Percentiles rank a stretch among this genome's conserved stretches.
phyloP scores from a whole-genome alignment of 2,888 invertebrate species.

The Pristionchus arcanus region DNA sequence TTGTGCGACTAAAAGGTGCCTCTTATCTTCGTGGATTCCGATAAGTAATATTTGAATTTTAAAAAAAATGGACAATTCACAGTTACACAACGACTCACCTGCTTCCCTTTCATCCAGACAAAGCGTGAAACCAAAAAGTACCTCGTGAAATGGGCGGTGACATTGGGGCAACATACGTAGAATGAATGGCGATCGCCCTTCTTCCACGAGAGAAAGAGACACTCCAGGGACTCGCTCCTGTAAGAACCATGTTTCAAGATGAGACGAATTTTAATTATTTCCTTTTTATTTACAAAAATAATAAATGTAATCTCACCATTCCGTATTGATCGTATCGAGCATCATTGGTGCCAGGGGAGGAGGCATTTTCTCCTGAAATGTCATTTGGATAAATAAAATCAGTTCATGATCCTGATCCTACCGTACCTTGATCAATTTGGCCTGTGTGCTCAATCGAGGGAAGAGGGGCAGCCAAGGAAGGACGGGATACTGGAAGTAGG shows the following conservation, averaged over 20 bases:
- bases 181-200: conserved; percentile 53
- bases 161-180: conserved; percentile 54
- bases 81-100: no score
- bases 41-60: no score
- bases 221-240: conserved; percentile 52
- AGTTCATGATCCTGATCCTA: background rate
- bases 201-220: conserved; percentile 56
- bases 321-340: conserved; percentile 55
- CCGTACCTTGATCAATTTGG: conserved; percentile 36
- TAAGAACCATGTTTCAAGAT: background rate
- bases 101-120: no score
- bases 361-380: conserved; percentile 14
- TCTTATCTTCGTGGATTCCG: no score
- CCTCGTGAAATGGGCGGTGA: conserved; percentile 55
- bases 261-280: background rate
- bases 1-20: no score
- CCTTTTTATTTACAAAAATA: background rate
- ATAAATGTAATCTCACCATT: conserved; percentile 54
- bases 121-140: no score
- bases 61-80: no score
- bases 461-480: conserved; percentile 67
- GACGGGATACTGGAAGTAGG: conserved; percentile 68
- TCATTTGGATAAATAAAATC: background rate
- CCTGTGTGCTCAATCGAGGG: conserved; percentile 61
- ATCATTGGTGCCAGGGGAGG: conserved; percentile 54